These are phyloP conservation scores for Physocephala rufipes DNA, from an alignment of 2,888 invertebrate genomes.

Conservation along the genomic window DNA sequence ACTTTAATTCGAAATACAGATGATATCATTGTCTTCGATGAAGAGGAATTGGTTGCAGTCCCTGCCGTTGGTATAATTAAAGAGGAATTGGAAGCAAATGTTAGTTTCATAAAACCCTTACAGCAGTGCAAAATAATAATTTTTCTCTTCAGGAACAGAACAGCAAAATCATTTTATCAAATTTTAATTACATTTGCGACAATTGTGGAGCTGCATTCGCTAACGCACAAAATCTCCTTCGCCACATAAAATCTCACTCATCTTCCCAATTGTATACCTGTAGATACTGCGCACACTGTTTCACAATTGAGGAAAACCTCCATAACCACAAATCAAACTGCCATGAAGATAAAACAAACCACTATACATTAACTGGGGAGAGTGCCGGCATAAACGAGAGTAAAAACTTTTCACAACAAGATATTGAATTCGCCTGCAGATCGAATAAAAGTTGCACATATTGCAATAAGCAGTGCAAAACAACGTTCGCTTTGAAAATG, in stretches of 20 bases:
- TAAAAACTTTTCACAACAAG: slow-evolving; percentile 6
- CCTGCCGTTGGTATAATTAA: background rate
- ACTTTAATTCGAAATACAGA: background rate
- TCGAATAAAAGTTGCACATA: slow-evolving; percentile 48
- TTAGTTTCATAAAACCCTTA: background rate
- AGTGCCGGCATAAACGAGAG: background rate
- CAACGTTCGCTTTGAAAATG: slow-evolving; percentile 51
- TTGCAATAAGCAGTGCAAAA: slow-evolving; percentile 52
- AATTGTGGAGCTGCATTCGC: slow-evolving; percentile 59
- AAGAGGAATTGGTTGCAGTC: background rate
- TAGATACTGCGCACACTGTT: slow-evolving; percentile 46
- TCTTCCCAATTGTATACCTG: slow-evolving; percentile 32
- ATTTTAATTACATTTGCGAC: slow-evolving; percentile 50
- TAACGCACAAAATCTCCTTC: slow-evolving; percentile 52
- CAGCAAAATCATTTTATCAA: background rate
- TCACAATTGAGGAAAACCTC: slow-evolving; percentile 42
- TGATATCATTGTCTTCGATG: slow-evolving; percentile 13
- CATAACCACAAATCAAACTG: slow-evolving; percentile 39
- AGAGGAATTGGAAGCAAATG: background rate
- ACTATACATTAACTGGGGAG: background rate
- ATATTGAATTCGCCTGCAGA: background rate
- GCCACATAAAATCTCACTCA: slow-evolving; percentile 52
- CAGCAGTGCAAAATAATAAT: background rate
- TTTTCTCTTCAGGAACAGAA: background rate
- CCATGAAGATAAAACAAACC: background rate